phyloP scores from a whole-genome alignment of 1,140 invertebrate genomes.

The Alviniconcha marisindica region DNA sequence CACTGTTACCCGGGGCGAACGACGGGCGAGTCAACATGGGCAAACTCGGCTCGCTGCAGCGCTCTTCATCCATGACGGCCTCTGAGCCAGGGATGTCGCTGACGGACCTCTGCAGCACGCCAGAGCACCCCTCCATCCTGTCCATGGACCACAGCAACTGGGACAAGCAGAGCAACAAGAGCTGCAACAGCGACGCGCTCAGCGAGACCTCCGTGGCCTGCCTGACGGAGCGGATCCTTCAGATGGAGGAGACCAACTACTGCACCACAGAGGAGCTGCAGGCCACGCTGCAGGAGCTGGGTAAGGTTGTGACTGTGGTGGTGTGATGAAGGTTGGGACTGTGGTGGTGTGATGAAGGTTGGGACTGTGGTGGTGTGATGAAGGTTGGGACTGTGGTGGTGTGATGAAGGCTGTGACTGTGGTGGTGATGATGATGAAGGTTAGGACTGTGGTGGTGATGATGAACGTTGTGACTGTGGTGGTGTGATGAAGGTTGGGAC shows the following conservation, averaged over 20 bases:
- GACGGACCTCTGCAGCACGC: conserved; percentile 65
- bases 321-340: not conserved
- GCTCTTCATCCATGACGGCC: conserved; percentile 61
- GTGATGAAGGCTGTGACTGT: not conserved
- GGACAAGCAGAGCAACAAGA: conserved; percentile 90
- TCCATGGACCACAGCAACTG: conserved; percentile 77
- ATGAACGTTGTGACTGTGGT: not conserved
- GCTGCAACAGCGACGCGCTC: conserved; percentile 78
- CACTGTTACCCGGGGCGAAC: conserved; percentile 21
- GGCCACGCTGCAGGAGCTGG: conserved; percentile 88
- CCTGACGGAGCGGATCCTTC: conserved; percentile 92
- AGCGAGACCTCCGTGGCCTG: conserved; percentile 94
- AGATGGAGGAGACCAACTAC: conserved; percentile 92
- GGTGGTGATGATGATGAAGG: too few species aligned
- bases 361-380: not conserved
- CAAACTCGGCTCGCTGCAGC: conserved; percentile 44
- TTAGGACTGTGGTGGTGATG: not conserved
- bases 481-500: not conserved
- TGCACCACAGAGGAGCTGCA: conserved; percentile 97
- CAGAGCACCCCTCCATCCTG: conserved; percentile 65
- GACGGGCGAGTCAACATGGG: conserved; percentile 23
- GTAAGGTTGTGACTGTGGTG: not conserved
- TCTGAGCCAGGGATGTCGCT: conserved; percentile 79
- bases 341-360: not conserved
- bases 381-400: not conserved